A percentile compares a stretch with the other conserved stretches of the same genome.
Evolutionary conservation across 2,888 invertebrate genomes (phyloP).

Genomic region (Epistrophe eligans): DNA sequence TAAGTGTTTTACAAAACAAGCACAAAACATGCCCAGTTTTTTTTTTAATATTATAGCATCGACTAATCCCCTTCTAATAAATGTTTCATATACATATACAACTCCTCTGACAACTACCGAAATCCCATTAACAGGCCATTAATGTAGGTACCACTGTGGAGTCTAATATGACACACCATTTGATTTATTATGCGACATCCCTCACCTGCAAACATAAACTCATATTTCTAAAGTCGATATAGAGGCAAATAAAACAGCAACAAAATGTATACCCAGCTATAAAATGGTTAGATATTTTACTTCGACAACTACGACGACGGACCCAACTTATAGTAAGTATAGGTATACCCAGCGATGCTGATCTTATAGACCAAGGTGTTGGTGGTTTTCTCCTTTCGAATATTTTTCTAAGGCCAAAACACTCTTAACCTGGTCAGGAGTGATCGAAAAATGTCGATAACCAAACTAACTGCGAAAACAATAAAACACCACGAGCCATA

Average conservation of each 20-base stretch:
- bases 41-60: not conserved
- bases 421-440: conserved; percentile 70
- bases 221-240: conserved; percentile 20
- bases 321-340: too few species aligned
- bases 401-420: conserved; percentile 58
- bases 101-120: conserved; percentile 26
- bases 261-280: conserved; percentile 8
- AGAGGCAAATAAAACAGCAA: not conserved
- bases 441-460: conserved; percentile 67
- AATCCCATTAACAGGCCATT: conserved; percentile 47
- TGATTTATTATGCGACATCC: conserved; percentile 55
- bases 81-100: conserved; percentile 5
- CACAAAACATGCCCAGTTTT: not conserved
- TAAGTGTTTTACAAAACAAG: too few species aligned
- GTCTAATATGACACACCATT: conserved; percentile 37
- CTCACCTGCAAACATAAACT: conserved; percentile 41
- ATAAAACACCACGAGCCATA: conserved; percentile 75
- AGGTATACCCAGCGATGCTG: not conserved
- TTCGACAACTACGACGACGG: not conserved
- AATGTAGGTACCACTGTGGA: conserved; percentile 29
- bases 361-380: conserved; percentile 24
- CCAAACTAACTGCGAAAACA: conserved; percentile 73
- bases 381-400: conserved; percentile 71
- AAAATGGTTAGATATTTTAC: not conserved
- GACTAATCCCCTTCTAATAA: conserved; percentile 31